These are phyloP conservation scores for Drosophila sordidapex DNA, from an alignment of 2,888 invertebrate species.

Conservation along the genomic window DNA sequence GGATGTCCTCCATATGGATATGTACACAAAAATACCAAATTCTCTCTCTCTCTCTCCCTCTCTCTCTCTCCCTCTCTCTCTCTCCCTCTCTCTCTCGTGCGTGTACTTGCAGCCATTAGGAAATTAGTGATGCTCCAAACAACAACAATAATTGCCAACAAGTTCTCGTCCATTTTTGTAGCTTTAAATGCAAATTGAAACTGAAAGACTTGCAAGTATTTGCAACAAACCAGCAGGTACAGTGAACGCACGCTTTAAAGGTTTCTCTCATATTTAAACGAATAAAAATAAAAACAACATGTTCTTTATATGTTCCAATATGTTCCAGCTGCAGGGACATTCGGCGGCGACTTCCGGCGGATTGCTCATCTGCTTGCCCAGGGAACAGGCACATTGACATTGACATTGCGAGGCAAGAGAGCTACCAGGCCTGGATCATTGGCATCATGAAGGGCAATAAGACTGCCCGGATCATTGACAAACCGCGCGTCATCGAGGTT, in stretches of 20 bases:
- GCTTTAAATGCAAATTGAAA: background rate
- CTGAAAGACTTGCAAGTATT: background rate
- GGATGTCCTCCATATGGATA: slow-evolving; percentile 39
- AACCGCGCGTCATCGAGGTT: slow-evolving; percentile 97
- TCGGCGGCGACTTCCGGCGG: slow-evolving; percentile 95
- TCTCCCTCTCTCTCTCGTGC: background rate
- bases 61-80: too few species aligned
- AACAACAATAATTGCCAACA: slow-evolving; percentile 40
- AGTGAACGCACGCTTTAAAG: slow-evolving; percentile 8
- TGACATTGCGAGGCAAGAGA: slow-evolving; percentile 97
- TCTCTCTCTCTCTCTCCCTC: background rate
- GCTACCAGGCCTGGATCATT: slow-evolving; percentile 98
- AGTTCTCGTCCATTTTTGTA: slow-evolving; percentile 2
- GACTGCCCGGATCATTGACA: slow-evolving; percentile 96
- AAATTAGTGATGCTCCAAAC: slow-evolving; percentile 51
- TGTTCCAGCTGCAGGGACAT: slow-evolving; percentile 93
- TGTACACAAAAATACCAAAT: slow-evolving; percentile 12
- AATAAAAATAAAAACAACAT: too few species aligned
- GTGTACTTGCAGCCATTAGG: slow-evolving; percentile 30
- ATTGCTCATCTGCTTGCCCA: slow-evolving; percentile 95
- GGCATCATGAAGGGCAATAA: slow-evolving; percentile 97
- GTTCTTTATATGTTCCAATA: slow-evolving; percentile 85
- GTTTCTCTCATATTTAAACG: too few species aligned
- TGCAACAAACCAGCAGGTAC: background rate
- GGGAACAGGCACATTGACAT: slow-evolving; percentile 94